Conservation (phyloP, 2,888 invertebrate genomes). For the Sminthurinus aureus region DNA sequence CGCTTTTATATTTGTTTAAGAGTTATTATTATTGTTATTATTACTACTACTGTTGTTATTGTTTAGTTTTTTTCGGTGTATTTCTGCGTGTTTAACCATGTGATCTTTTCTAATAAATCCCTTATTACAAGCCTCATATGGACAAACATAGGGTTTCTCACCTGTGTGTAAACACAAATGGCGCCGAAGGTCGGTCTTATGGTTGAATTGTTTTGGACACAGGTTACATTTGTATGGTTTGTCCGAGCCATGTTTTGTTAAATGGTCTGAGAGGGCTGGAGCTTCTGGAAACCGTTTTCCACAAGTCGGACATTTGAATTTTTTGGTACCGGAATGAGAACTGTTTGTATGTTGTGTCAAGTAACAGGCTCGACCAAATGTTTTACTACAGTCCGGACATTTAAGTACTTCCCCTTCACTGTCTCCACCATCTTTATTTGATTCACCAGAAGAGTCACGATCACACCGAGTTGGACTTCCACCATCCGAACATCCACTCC, state of each 20-base stretch:
- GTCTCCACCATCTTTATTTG: conserved; percentile 17
- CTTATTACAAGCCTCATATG: conserved; percentile 82
- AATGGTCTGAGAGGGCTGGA: conserved; percentile 67
- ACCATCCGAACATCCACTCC: conserved; percentile 21
- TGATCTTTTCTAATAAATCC: conserved; percentile 91
- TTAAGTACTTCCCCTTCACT: conserved; percentile 63
- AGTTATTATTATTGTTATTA: too few relatives aligned
- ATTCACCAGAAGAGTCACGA: conserved; percentile 9
- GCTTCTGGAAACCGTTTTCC: conserved; percentile 82
- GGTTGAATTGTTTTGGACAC: conserved; percentile 89
- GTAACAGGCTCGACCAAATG: conserved; percentile 86
- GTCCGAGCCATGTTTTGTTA: conserved; percentile 79
- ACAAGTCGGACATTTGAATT: conserved; percentile 83
- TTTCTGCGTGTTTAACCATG: conserved; percentile 86
- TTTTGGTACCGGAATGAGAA: conserved; percentile 86
- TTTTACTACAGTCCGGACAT: conserved; percentile 83
- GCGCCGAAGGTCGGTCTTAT: conserved; percentile 86
- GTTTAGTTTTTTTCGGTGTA: conserved; percentile 72
- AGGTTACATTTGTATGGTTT: conserved; percentile 86
- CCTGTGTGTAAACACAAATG: conserved; percentile 90
- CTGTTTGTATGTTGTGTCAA: conserved; percentile 90
- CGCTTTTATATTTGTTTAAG: too few relatives aligned
- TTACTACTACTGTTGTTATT: too few relatives aligned
- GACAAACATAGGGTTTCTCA: conserved; percentile 74
- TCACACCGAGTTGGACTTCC: conserved; percentile 38